Evolutionary conservation across 2,888 invertebrate species (phyloP).

Genomic region (Acronicta psi): DNA sequence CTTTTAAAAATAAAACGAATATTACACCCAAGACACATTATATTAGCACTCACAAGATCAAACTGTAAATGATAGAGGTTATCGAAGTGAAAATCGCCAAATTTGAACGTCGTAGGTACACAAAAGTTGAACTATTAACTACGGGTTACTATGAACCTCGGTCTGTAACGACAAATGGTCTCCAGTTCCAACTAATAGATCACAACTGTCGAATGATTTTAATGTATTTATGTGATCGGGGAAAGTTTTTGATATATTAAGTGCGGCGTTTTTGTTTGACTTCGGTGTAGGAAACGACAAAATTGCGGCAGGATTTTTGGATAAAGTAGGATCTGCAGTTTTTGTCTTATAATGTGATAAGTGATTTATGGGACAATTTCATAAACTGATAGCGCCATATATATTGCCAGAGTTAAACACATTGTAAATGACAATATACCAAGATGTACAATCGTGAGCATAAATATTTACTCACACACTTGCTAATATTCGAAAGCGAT

Average conservation of each 20-base stretch:
- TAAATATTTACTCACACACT: too few species aligned
- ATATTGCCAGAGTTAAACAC: too few species aligned
- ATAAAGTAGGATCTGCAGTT: not conserved
- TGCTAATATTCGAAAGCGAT: too few species aligned
- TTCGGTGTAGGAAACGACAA: not conserved
- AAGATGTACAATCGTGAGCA: too few species aligned
- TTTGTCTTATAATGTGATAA: not conserved
- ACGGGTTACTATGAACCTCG: conserved; percentile 53
- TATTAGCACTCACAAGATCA: conserved; percentile 49
- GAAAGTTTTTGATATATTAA: conserved; percentile 58
- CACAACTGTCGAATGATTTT: conserved; percentile 67
- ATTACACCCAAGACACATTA: conserved; percentile 44
- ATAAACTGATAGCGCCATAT: too few species aligned
- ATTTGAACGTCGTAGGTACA: conserved; percentile 67
- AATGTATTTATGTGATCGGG: conserved; percentile 61
- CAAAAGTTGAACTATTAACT: conserved; percentile 71
- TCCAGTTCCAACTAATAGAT: conserved; percentile 60
- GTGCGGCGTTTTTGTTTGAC: conserved; percentile 39
- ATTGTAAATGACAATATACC: too few species aligned
- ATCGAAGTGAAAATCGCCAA: conserved; percentile 63
- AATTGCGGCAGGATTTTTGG: not conserved
- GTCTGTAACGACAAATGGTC: conserved; percentile 59
- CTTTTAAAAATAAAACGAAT: conserved; percentile 41
- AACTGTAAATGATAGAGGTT: conserved; percentile 58
- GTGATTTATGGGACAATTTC: not conserved